Conservation (phyloP, 2,888 invertebrate species). For the Metacarcinus magister region DNA sequence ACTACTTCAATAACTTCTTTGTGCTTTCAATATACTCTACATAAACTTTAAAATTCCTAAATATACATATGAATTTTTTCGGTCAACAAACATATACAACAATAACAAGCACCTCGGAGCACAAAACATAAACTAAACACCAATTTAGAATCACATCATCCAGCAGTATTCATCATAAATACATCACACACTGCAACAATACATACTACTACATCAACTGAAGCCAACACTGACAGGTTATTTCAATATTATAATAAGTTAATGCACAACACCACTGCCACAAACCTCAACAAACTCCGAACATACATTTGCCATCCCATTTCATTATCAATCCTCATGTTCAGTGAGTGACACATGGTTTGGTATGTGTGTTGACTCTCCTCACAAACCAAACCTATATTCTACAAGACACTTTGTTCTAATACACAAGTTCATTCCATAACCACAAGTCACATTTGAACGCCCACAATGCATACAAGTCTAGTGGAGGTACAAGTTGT, state of each 20-base stretch:
- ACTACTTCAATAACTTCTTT: background rate
- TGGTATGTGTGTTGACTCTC: background rate
- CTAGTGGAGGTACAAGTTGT: no score
- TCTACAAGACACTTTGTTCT: no score
- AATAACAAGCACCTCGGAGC: background rate
- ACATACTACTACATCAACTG: no score
- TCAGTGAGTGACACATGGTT: no score
- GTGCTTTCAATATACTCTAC: background rate
- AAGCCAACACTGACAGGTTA: background rate
- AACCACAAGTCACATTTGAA: no score
- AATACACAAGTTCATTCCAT: no score
- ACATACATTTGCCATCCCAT: no score
- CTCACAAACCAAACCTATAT: background rate
- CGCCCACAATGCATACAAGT: no score
- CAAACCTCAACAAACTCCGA: background rate
- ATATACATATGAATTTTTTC: constrained; percentile 29
- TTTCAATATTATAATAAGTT: background rate
- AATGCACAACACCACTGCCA: background rate
- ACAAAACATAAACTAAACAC: background rate
- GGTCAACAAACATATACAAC: background rate
- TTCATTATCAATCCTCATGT: no score
- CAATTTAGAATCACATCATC: background rate
- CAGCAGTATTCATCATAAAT: background rate
- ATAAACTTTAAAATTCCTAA: background rate
- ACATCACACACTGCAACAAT: background rate